Conservation (phyloP, 1,140 invertebrate species). For the Anagrus nilaparvatae region DNA sequence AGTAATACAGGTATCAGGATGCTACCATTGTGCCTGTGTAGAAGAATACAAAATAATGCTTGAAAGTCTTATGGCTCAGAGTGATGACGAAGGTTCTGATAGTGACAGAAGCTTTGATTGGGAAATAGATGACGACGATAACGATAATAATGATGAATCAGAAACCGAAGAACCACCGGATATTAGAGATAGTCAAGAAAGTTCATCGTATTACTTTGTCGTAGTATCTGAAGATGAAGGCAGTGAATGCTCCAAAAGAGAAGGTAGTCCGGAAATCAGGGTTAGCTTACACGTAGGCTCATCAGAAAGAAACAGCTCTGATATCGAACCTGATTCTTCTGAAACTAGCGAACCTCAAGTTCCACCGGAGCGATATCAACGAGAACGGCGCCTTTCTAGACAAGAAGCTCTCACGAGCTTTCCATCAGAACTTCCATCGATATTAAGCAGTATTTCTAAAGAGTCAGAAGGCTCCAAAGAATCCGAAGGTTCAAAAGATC, state of each 20-base stretch:
- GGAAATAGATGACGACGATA: conserved; percentile 34
- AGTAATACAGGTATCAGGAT: conserved; percentile 24
- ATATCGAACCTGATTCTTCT: neutral
- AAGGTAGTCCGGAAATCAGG: conserved; percentile 46
- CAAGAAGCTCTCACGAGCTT: conserved; percentile 61
- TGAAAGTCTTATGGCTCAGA: conserved; percentile 19
- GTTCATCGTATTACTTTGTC: conserved; percentile 13
- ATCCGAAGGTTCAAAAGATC: too few relatives aligned
- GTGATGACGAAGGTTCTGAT: conserved; percentile 24
- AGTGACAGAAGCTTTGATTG: conserved; percentile 34
- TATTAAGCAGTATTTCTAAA: too few relatives aligned
- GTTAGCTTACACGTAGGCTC: conserved; percentile 55
- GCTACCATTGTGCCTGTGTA: conserved; percentile 40
- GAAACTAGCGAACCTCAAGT: conserved; percentile 16
- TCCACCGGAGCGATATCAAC: conserved; percentile 25
- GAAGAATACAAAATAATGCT: conserved; percentile 28
- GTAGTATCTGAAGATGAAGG: conserved; percentile 17
- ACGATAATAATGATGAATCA: conserved; percentile 41
- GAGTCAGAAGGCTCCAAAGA: too few relatives aligned
- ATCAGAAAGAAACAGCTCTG: conserved; percentile 23
- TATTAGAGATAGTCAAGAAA: too few relatives aligned
- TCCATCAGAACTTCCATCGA: conserved; percentile 51
- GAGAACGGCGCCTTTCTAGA: conserved; percentile 49
- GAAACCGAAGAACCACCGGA: conserved; percentile 17
- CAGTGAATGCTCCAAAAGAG: conserved; percentile 31